Evolutionary conservation across 2,113 vertebrate species (phyloP), one percentile per base, ranked within the genome.

Genomic region (Corythaixoides concolor): DNA sequence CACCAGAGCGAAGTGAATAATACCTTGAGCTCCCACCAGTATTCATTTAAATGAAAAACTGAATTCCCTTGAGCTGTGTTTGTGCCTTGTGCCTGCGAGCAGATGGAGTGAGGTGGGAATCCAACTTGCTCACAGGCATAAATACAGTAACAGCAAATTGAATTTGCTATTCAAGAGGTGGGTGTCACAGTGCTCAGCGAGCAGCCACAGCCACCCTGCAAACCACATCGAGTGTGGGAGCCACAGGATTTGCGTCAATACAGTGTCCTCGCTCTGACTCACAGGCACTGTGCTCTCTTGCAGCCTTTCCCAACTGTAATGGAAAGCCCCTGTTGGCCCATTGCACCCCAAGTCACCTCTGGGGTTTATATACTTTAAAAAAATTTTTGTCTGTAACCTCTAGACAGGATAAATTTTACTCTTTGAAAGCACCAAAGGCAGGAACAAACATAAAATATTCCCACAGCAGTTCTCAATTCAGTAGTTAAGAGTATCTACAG

Each of bases 61-160:
- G 41, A 88, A 70, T 93, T 90, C 63, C 56, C 64, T 88, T 74
- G 81, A 86, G 63, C 59, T 88, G 22, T 90, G 45, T 49, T 91
- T 94, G 32, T 79, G 88, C 67, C 53, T 91, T 94, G 32, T 79
- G 88, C 67, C 37, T 93, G 60, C 80, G 79, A 96, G 85, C 95
- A 96, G 92, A 93, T 89, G 85, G 88, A 88, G 52, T 74, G 90
- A 96, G 68, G 75, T 94, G 79, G 75, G 90, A 90, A 90, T 90
- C 88, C 85, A 86, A 28, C 63, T 95, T 88, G 59, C 85, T 88
- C 85, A 70, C 50, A 84, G 63, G 55, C 85, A 84, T 63, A 67
- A 95, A 77, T 49, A 74, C 43, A 87, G 77, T 33, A 87, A 89
- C 41, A 88, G 21, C 75, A 96, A 97, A 92, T 93, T 88, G 85